Evolutionary conservation across 2,888 invertebrate species (phyloP).

Genomic region (Drosophila anceps): DNA sequence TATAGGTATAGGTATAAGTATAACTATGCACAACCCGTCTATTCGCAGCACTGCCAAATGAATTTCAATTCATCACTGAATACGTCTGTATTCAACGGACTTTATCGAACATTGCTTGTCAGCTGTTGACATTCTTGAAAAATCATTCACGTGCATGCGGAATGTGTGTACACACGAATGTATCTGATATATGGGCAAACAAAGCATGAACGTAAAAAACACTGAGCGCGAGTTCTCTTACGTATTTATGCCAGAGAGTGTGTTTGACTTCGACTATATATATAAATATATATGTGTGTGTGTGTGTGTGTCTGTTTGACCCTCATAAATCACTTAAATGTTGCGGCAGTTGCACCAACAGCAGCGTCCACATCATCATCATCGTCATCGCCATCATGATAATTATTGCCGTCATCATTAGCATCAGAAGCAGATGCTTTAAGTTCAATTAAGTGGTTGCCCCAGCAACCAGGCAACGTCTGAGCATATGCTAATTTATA

Average conservation of each 20-base stretch:
- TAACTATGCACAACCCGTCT: neutral
- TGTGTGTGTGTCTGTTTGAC: constrained; percentile 31
- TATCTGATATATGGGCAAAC: constrained; percentile 41
- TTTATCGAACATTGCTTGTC: constrained; percentile 56
- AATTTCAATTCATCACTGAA: constrained; percentile 10
- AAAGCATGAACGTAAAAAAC: constrained; percentile 16
- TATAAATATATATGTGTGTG: neutral
- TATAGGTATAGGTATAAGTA: constrained; percentile 1
- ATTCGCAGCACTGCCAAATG: neutral
- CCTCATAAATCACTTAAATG: constrained; percentile 74
- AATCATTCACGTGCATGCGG: constrained; percentile 47
- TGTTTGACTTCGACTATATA: neutral
- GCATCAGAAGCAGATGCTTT: constrained; percentile 55
- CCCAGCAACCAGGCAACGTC: constrained; percentile 19
- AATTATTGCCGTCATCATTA: constrained; percentile 19
- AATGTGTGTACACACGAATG: constrained; percentile 6
- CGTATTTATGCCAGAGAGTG: constrained; percentile 5
- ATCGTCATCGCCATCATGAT: constrained; percentile 20
- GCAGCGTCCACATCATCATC: constrained; percentile 11
- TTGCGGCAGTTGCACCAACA: constrained; percentile 48
- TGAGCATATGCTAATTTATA: constrained; percentile 58
- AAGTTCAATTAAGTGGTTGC: constrained; percentile 68
- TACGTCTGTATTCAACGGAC: constrained; percentile 1
- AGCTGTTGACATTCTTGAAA: constrained; percentile 70
- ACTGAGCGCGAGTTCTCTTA: constrained; percentile 16